Base-by-base conservation (phyloP, 2,797 vertebrate species). In the Ctenosaura bakeri region DNA sequence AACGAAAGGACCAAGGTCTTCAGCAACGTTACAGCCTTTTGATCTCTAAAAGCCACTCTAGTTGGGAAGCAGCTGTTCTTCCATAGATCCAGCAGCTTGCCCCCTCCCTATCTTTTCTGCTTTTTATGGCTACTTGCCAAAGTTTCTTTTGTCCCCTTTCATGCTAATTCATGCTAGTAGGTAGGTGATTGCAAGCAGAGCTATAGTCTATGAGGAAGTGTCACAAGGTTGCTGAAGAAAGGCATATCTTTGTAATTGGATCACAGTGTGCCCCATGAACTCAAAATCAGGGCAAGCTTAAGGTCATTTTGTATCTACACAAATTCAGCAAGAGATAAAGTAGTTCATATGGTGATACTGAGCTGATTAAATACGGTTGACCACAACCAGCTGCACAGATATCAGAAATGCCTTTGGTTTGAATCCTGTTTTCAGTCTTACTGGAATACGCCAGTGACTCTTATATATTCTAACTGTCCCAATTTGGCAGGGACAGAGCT, bases 41-140 rank as follows among this genome's bases (percentile, higher is more conserved):
- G 69, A 35, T 90, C 32, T 69, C 89, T 88, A 82, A 90, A 85
- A 91, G 82, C 0, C 83, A 78, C 87, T 82, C 69, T 81, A 62
- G 71, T 20, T 69, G 80, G 79, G 38, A 88, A 83, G 62, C 32
- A 86, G 77, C 85, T 64, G 42, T 73, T 92, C 42, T 69, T 79
- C 50, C 1, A 0, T 64, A 6, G 6, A 14, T 8, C 1, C 5
- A 46, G 4, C 59, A 16, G 76, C 69, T 18, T 46, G 80, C 59
- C 64, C n/a, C 64, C 42, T 12, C n/a, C 64, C 42, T 12, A 52
- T 56, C 56, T 87, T 54, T 86, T 74, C 76, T 42, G 10, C 74
- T 88, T 88, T 79, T 84, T 35, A 6, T 2, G 3, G 0, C 0
- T 83, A 73, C 50, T 89, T 42, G n/a, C 26, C 54, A 84, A 52